These are phyloP conservation scores for Eurois occulta DNA, from an alignment of 2,888 invertebrate genomes.

Conservation along the genomic window DNA sequence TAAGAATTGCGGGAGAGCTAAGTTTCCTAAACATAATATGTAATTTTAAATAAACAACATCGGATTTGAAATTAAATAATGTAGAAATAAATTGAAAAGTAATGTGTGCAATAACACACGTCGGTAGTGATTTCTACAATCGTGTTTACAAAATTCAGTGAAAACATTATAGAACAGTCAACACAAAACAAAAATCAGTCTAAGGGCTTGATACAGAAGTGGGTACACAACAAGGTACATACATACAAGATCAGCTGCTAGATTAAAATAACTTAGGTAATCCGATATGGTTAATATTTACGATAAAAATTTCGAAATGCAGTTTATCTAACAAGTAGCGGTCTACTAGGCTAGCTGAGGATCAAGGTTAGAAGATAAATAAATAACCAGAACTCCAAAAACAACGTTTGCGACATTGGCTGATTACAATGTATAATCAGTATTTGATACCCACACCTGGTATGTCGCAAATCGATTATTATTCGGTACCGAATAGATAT, in stretches of 20 bases:
- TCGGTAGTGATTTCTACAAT: conserved; percentile 1
- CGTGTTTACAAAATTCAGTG: conserved; percentile 3
- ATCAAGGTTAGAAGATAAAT: conserved; percentile 54
- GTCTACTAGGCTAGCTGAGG: conserved; percentile 21
- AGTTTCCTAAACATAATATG: neutral
- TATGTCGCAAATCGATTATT: conserved; percentile 13
- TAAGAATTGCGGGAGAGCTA: neutral
- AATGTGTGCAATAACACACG: conserved; percentile 6
- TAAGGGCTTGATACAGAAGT: neutral
- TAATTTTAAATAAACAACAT: conserved; percentile 32
- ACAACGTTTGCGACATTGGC: conserved; percentile 33
- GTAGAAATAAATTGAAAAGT: conserved; percentile 37
- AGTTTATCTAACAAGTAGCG: neutral
- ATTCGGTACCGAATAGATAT: neutral
- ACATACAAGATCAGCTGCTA: neutral
- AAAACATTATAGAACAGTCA: neutral
- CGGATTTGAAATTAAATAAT: conserved; percentile 21
- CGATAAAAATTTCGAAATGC: conserved; percentile 47
- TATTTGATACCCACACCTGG: neutral
- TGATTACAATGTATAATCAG: conserved; percentile 7
- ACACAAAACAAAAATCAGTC: neutral
- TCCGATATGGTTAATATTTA: conserved; percentile 24
- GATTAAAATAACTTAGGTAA: conserved; percentile 14
- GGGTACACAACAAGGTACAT: neutral
- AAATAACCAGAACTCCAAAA: conserved; percentile 6